Conservation (phyloP, 2,888 invertebrate species). For the Sicus ferrugineus region DNA sequence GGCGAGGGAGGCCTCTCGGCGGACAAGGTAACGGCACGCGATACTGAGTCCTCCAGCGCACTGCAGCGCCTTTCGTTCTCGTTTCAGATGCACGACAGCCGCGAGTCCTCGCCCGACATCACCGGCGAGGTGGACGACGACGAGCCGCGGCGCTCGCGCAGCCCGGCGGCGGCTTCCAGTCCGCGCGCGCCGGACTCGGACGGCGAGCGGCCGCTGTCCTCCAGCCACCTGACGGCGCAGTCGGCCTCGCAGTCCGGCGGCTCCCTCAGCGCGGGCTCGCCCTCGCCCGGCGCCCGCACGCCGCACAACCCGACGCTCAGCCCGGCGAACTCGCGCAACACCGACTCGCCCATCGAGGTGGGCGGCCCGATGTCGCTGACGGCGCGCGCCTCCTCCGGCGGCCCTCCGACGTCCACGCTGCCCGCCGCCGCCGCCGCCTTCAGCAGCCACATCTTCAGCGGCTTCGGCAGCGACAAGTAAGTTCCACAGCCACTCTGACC, state of each 20-base stretch:
- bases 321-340: conserved; percentile 69
- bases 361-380: conserved; percentile 64
- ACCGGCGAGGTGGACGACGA: conserved; percentile 65
- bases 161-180: conserved; percentile 59
- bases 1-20: conserved; percentile 72
- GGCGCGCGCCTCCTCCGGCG: conserved; percentile 47
- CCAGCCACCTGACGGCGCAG: conserved; percentile 60
- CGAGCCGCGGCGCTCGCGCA: conserved; percentile 57
- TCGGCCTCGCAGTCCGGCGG: conserved; percentile 66
- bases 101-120: conserved; percentile 65
- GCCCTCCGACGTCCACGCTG: conserved; percentile 53
- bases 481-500: conserved; percentile 42
- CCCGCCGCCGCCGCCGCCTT: conserved; percentile 69
- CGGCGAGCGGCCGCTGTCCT: conserved; percentile 63
- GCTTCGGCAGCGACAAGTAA: conserved; percentile 68
- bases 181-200: conserved; percentile 60
- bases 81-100: conserved; percentile 61
- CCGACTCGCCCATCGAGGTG: conserved; percentile 69
- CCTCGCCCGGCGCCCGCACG: conserved; percentile 62
- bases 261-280: conserved; percentile 65
- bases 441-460: conserved; percentile 74
- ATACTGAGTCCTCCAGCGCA: not conserved
- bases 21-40: conserved; percentile 61
- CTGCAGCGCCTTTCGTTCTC: not conserved
- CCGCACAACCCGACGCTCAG: conserved; percentile 64